phyloP scores from a whole-genome alignment of 1,140 invertebrate genomes.

The Ylistrum balloti region DNA sequence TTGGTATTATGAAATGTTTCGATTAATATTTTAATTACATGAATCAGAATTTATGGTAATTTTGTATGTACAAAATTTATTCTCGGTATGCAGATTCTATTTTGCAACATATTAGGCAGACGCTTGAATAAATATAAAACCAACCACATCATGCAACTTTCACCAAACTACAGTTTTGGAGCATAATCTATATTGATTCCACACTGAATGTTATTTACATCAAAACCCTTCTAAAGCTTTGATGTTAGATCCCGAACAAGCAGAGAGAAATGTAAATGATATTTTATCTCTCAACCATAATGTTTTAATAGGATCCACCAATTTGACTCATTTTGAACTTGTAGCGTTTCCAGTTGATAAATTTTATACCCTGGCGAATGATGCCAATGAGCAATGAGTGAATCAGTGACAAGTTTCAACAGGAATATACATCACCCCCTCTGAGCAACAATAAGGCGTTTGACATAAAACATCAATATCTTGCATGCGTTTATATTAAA shows the following conservation, averaged over 20 bases:
- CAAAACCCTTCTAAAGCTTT: not conserved
- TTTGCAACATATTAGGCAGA: not conserved
- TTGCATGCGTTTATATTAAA: slow-evolving; percentile 29
- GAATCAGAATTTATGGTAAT: too few species aligned
- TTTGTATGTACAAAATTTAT: too few species aligned
- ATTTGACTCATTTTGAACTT: slow-evolving; percentile 21
- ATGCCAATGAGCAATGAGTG: not conserved
- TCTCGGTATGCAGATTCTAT: not conserved
- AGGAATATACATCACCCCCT: slow-evolving; percentile 20
- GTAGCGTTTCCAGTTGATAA: slow-evolving; percentile 19
- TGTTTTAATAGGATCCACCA: slow-evolving; percentile 34
- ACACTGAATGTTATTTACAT: not conserved
- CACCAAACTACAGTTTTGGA: not conserved
- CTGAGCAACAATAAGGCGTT: slow-evolving; percentile 17
- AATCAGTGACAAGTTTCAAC: not conserved
- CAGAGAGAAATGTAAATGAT: not conserved
- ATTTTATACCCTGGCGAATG: not conserved
- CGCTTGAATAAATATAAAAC: not conserved
- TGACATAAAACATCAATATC: slow-evolving; percentile 40
- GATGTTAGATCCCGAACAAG: not conserved
- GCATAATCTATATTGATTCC: slow-evolving; percentile 8
- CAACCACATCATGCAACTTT: not conserved
- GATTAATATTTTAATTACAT: too few species aligned
- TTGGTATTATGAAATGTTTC: too few species aligned
- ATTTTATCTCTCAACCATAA: not conserved